These are phyloP conservation scores for Phaonia tiefii DNA, from an alignment of 2,888 invertebrate genomes.

Conservation along the genomic window DNA sequence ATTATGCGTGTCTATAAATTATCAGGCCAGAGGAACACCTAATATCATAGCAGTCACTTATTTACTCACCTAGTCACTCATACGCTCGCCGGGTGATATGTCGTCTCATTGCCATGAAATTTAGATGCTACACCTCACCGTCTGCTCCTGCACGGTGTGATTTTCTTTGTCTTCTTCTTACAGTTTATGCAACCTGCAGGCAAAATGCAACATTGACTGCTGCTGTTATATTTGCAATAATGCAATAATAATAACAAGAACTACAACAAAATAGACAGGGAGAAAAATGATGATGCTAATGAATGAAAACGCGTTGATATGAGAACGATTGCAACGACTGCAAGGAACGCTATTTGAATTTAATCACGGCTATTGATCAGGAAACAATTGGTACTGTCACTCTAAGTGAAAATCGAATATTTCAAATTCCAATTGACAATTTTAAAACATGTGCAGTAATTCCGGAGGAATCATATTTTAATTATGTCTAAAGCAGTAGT, in stretches of 20 bases:
- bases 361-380: too few relatives aligned
- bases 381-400: too few relatives aligned
- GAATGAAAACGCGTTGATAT: slow-evolving; percentile 2
- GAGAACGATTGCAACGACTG: neutral
- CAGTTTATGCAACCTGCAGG: slow-evolving; percentile 33
- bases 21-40: slow-evolving; percentile 53
- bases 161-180: slow-evolving; percentile 34
- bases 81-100: slow-evolving; percentile 66
- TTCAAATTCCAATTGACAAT: too few relatives aligned
- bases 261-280: slow-evolving; percentile 19
- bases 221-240: slow-evolving; percentile 42
- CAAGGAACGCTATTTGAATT: too few relatives aligned
- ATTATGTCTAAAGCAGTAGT: too few relatives aligned
- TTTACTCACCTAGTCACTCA: slow-evolving; percentile 67
- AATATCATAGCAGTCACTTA: slow-evolving; percentile 64
- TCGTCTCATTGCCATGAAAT: slow-evolving; percentile 65
- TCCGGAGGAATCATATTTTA: too few relatives aligned
- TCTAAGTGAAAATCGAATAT: too few relatives aligned
- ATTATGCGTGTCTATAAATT: slow-evolving; percentile 69
- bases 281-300: neutral
- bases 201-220: slow-evolving; percentile 9
- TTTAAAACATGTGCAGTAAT: too few relatives aligned
- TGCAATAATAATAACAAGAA: slow-evolving; percentile 15
- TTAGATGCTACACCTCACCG: slow-evolving; percentile 57
- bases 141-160: slow-evolving; percentile 37